Conservation (phyloP, 2,888 invertebrate species). For the Iselma pallidipennis region DNA sequence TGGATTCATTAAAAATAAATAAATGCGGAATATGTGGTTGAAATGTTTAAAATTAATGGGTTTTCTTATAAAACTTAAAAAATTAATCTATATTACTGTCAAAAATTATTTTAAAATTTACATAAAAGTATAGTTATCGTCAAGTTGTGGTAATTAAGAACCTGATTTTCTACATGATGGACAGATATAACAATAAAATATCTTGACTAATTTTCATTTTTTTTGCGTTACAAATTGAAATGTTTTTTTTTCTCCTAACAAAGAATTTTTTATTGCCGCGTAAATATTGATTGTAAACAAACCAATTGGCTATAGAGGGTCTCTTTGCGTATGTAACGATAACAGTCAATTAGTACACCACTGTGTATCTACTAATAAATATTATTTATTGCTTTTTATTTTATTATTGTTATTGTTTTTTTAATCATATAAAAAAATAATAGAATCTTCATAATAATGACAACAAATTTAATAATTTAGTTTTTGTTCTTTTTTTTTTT, state of each 20-base stretch:
- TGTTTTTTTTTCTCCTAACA: not conserved
- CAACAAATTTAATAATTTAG: too few relatives aligned
- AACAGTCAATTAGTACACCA: not conserved
- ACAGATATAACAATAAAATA: not conserved
- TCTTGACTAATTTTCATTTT: not conserved
- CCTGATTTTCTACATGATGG: constrained; percentile 3
- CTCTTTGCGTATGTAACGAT: not conserved
- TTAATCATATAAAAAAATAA: too few relatives aligned
- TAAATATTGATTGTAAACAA: not conserved
- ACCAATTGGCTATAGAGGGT: not conserved
- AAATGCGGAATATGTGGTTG: not conserved
- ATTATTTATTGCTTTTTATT: not conserved
- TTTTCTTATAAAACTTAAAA: not conserved
- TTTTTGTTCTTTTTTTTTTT: too few relatives aligned
- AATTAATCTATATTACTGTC: constrained; percentile 2
- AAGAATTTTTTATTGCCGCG: not conserved
- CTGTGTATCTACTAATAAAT: not conserved
- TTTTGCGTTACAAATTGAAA: not conserved
- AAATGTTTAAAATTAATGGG: not conserved
- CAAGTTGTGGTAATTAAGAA: not conserved
- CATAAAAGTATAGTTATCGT: constrained; percentile 1
- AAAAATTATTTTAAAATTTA: not conserved
- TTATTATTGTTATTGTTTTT: not conserved
- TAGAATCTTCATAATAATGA: too few relatives aligned
- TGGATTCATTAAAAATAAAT: not conserved